These are phyloP conservation scores for Archips xylosteana DNA, from an alignment of 2,888 invertebrate genomes.

Conservation along the genomic window DNA sequence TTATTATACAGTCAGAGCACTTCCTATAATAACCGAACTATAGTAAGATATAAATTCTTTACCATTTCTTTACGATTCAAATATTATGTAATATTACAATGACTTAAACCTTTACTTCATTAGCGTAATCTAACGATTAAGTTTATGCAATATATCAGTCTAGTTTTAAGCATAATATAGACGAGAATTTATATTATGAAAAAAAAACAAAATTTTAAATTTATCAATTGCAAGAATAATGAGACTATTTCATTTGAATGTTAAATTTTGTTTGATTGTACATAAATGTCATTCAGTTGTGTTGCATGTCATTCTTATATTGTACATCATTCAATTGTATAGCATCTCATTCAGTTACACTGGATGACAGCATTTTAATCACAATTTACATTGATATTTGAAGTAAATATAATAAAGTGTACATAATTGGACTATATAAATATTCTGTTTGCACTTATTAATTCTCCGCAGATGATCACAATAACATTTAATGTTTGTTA, in stretches of 20 bases:
- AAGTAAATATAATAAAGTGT: not conserved
- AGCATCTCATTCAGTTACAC: not conserved
- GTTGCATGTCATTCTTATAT: not conserved
- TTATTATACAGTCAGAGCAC: too few species aligned
- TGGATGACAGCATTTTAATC: not conserved
- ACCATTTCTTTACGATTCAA: not conserved
- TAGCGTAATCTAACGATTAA: not conserved
- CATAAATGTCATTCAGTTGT: not conserved
- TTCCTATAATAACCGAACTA: too few species aligned
- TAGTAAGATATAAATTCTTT: not conserved
- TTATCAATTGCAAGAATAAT: not conserved
- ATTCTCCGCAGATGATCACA: constrained; percentile 11
- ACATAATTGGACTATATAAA: not conserved
- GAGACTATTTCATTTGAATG: not conserved
- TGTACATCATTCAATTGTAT: not conserved
- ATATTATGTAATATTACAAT: not conserved
- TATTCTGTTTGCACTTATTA: not conserved
- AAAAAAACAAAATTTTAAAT: not conserved
- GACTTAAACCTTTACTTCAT: not conserved
- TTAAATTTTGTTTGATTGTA: not conserved
- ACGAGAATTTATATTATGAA: constrained; percentile 4
- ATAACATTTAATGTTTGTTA: constrained; percentile 23
- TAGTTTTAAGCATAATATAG: not conserved
- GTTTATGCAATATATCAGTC: not conserved
- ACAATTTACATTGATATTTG: not conserved